These are phyloP conservation scores for Lagopus leucura DNA, from an alignment of 2,113 vertebrate species.

Conservation along the genomic window DNA sequence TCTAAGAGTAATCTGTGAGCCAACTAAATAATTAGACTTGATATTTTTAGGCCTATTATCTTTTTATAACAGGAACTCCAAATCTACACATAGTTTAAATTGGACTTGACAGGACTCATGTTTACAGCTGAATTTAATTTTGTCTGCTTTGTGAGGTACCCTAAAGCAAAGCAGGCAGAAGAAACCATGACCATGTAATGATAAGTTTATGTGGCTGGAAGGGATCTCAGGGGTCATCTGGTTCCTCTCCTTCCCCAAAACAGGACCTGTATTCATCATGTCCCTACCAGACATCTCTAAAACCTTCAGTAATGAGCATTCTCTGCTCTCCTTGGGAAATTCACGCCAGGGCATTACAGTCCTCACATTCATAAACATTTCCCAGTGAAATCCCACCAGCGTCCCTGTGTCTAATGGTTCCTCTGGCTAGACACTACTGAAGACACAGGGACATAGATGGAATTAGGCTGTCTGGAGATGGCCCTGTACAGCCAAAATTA, in stretches of 20 bases:
- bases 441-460: not conserved
- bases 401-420: not conserved
- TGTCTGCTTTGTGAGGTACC: not conserved
- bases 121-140: not conserved
- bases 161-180: not conserved
- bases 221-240: not conserved
- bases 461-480: slow-evolving; percentile 45
- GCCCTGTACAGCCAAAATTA: slow-evolving; percentile 5
- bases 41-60: not conserved
- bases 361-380: not conserved
- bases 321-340: not conserved
- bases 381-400: not conserved
- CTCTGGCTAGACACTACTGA: slow-evolving; percentile 2
- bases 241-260: not conserved
- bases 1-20: not conserved
- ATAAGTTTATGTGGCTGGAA: not conserved
- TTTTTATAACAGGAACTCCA: not conserved
- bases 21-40: not conserved
- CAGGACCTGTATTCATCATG: not conserved
- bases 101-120: not conserved
- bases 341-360: not conserved
- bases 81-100: not conserved
- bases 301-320: not conserved
- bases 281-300: not conserved
- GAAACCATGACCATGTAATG: fast-evolving